These are phyloP conservation scores for Allygus modestus DNA, from an alignment of 2,888 invertebrate species.

Conservation along the genomic window DNA sequence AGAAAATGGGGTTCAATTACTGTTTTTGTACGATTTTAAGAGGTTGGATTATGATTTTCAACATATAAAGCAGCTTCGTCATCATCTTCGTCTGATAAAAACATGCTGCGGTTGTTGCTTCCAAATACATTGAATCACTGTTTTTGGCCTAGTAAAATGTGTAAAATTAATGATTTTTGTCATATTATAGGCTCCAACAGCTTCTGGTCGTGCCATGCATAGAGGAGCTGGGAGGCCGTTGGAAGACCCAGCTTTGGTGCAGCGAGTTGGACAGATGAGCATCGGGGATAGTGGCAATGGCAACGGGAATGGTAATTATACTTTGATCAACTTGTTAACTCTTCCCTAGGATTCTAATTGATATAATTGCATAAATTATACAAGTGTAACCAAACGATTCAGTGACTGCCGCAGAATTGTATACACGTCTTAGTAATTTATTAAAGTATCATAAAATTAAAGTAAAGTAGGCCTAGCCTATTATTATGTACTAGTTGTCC, in stretches of 20 bases:
- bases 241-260: not conserved
- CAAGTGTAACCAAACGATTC: not conserved
- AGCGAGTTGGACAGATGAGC: not conserved
- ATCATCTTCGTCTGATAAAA: no score
- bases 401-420: not conserved
- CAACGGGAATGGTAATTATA: not conserved
- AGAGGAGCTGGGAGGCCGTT: conserved; percentile 2
- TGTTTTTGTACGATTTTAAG: no score
- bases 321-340: not conserved
- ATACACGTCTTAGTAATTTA: not conserved
- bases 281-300: not conserved
- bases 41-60: no score
- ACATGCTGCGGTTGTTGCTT: no score
- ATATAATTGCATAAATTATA: not conserved
- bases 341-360: not conserved
- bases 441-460: no score
- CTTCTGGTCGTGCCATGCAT: conserved; percentile 23
- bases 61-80: no score
- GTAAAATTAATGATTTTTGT: no score
- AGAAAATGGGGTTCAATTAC: no score
- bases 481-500: no score
- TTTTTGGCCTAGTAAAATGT: no score
- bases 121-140: no score
- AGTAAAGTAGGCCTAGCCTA: no score
- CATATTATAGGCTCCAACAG: not conserved